phyloP scores from a whole-genome alignment of 1,140 invertebrate species.

The Idris sp. region DNA sequence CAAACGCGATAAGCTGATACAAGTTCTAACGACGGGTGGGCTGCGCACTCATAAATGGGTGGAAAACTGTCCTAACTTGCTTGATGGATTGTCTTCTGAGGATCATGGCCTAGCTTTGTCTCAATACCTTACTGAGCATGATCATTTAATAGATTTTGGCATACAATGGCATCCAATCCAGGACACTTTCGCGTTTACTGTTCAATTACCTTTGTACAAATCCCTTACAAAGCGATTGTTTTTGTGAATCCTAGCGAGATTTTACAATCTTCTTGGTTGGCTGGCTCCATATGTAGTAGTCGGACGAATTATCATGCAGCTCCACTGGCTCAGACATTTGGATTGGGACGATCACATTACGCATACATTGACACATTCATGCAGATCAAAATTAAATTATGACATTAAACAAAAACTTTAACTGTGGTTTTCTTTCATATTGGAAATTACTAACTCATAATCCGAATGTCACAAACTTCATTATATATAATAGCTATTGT shows the following conservation, averaged over 20 bases:
- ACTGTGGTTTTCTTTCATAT: no score
- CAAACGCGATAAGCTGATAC: conserved; percentile 50
- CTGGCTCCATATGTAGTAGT: conserved; percentile 1
- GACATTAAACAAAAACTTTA: no score
- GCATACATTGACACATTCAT: no score
- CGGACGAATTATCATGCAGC: conserved; percentile 10
- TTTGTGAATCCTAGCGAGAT: conserved; percentile 5
- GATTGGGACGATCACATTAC: conserved; percentile 9
- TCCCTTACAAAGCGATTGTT: background rate
- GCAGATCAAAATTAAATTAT: no score
- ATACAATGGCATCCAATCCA: background rate
- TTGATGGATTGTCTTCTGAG: background rate
- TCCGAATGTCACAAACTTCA: no score
- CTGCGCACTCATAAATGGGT: conserved; percentile 66
- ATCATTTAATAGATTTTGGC: background rate
- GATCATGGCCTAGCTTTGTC: conserved; percentile 4
- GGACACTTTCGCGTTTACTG: background rate
- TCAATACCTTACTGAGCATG: background rate
- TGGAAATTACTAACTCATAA: no score
- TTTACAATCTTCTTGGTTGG: conserved; percentile 15
- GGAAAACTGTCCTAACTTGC: conserved; percentile 38
- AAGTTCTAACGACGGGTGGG: conserved; percentile 54
- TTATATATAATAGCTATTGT: no score
- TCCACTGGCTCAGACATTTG: background rate
- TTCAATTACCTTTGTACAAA: background rate